phyloP scores from a whole-genome alignment of 1,140 invertebrate species.

The Cryptotermes secundus region DNA sequence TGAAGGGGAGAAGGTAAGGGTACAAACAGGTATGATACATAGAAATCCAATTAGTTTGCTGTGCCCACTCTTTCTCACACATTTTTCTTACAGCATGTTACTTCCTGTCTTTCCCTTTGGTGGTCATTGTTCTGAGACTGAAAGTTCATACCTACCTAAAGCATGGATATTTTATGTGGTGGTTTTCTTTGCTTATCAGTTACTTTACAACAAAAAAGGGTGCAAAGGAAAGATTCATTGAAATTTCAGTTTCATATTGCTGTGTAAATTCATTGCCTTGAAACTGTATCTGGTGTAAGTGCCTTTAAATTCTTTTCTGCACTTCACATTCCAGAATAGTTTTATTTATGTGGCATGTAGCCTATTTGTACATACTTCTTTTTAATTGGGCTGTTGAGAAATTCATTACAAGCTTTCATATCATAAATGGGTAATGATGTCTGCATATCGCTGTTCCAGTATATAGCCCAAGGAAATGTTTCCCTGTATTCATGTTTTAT shows the following conservation, averaged over 20 bases:
- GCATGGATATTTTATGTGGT: too few species aligned
- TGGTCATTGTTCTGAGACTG: too few species aligned
- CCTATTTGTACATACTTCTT: not conserved
- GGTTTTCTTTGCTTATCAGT: too few species aligned
- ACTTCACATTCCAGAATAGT: not conserved
- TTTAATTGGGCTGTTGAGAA: not conserved
- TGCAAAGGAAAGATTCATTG: too few species aligned
- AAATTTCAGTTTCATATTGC: too few species aligned
- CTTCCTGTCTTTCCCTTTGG: too few species aligned
- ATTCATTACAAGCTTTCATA: conserved; percentile 8
- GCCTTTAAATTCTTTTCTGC: conserved; percentile 11
- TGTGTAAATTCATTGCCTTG: too few species aligned
- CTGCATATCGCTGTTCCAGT: not conserved
- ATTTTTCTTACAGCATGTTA: too few species aligned
- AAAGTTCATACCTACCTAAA: too few species aligned
- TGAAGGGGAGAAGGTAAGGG: conserved; percentile 17
- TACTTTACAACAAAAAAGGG: too few species aligned
- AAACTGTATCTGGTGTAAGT: not conserved
- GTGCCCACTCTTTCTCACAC: too few species aligned
- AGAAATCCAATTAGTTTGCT: too few species aligned
- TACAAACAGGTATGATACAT: not conserved
- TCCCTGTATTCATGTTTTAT: not conserved
- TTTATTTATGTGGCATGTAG: not conserved
- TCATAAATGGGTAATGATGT: conserved; percentile 8
- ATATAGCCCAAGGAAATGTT: not conserved